These are phyloP conservation scores for Rhinella marina DNA, from an alignment of 2,797 vertebrate species.

Conservation along the genomic window DNA sequence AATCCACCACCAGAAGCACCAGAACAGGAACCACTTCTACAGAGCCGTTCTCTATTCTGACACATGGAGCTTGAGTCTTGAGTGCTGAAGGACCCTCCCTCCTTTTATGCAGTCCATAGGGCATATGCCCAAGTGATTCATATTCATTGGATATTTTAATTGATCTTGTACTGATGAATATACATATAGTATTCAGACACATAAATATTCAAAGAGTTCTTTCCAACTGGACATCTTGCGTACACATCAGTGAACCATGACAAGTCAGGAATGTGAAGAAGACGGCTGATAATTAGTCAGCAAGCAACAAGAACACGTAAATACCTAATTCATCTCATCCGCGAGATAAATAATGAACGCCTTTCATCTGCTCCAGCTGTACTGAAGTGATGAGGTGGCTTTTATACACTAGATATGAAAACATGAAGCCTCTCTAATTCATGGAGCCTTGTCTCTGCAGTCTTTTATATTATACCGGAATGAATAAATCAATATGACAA, in stretches of 20 bases:
- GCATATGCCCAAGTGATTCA: no score
- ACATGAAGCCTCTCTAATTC: slow-evolving; percentile 50
- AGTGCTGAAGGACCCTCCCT: no score
- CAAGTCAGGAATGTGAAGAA: slow-evolving; percentile 40
- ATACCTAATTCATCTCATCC: slow-evolving; percentile 50
- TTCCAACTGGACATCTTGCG: slow-evolving; percentile 32
- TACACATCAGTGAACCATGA: slow-evolving; percentile 55
- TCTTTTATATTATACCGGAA: slow-evolving; percentile 46
- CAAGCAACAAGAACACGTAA: slow-evolving; percentile 50
- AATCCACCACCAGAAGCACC: no score
- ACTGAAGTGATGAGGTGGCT: slow-evolving; percentile 33
- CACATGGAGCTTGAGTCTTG: no score
- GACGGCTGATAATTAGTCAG: slow-evolving; percentile 45
- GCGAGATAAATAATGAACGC: slow-evolving; percentile 50
- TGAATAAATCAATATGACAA: slow-evolving; percentile 55
- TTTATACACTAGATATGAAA: slow-evolving; percentile 43
- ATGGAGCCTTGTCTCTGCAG: slow-evolving; percentile 21
- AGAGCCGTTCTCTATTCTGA: no score
- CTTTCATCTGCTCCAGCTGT: slow-evolving; percentile 43
- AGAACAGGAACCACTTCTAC: no score
- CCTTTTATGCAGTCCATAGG: no score
- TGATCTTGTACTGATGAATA: slow-evolving; percentile 17
- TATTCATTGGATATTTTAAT: slow-evolving; percentile 1
- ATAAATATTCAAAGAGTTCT: slow-evolving; percentile 51
- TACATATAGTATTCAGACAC: slow-evolving; percentile 11